Evolutionary conservation across 2,888 invertebrate genomes (phyloP), one percentile per base, ranked within the genome.

Genomic region (Acleris emargana): DNA sequence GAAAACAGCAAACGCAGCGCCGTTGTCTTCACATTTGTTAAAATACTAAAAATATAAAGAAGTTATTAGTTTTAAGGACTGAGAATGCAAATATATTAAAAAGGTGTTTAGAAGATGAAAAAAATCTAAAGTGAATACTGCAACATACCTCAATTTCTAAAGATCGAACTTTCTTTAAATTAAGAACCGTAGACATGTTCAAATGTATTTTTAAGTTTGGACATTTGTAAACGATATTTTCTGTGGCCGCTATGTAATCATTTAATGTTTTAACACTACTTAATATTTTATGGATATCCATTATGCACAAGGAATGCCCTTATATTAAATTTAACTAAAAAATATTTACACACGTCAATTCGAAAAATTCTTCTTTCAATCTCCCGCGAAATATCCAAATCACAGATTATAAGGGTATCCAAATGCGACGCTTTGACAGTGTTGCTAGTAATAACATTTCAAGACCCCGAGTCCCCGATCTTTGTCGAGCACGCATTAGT

Each of bases 71-170:
- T 2, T n/a, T 9, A 17, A 32, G 9, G n/a, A 22, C 28, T 9
- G 28, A 17, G 28, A 9, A 53, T 13, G 6, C 17, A 20, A n/a
- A 28, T 17, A 32, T 11, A 45, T 32, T 9, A 9, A 32, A 9
- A 9, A 32, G 9, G 3, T 9, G 0, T 28, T 28, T n/a, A 9
- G 52, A 17, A 52, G 3, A 28, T n/a, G 11, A 43, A 43, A 16
- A 43, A 43, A 43, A 38, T 42, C 4, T 18, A 38, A 4, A 9
- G 9, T 13, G 3, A 45, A n/a, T 16, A 38, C 13, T 43, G 7
- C 22, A 11, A 1, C 4, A 42, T 73, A 89, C 90, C 76, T 89
- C 86, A 42, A 89, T 76, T 82, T 91, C 90, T 32, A 83, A 69
- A 18, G 79, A 80, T 53, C 78, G 77, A 67, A 86, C 76, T 73